These are phyloP conservation scores for Sebastes schlegelii DNA, from an alignment of 2,113 vertebrate species.

Conservation along the genomic window DNA sequence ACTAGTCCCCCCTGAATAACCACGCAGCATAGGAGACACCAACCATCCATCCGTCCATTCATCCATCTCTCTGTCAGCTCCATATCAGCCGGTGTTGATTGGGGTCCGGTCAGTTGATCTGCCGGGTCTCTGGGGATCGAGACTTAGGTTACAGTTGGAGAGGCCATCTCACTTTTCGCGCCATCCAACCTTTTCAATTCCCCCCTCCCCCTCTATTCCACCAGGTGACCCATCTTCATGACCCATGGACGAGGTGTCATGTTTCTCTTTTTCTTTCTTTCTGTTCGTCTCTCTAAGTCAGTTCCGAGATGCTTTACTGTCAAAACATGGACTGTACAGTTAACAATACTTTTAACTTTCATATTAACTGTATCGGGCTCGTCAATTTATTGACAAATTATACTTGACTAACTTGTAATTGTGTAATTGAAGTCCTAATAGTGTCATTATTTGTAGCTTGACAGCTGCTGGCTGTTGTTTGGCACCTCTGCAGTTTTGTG, in stretches of 20 bases:
- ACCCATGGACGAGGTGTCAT: constrained; percentile 71
- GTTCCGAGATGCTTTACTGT: constrained; percentile 9
- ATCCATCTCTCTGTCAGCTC: constrained; percentile 59
- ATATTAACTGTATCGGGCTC: not conserved
- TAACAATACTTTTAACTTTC: constrained; percentile 11
- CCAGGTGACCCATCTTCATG: constrained; percentile 82
- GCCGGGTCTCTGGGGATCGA: constrained; percentile 65
- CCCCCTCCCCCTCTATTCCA: constrained; percentile 65
- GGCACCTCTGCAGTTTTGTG: constrained; percentile 60
- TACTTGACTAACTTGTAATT: constrained; percentile 35
- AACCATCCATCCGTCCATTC: constrained; percentile 15
- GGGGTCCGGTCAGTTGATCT: constrained; percentile 79
- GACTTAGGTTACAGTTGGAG: constrained; percentile 82
- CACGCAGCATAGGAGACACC: constrained; percentile 16
- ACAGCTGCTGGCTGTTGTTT: constrained; percentile 68
- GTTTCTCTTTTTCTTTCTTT: constrained; percentile 66
- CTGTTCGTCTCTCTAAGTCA: not conserved
- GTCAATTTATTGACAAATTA: constrained; percentile 27
- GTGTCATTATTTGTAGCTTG: constrained; percentile 64
- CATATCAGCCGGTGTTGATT: constrained; percentile 72
- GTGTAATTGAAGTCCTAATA: constrained; percentile 31
- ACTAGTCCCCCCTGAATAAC: constrained; percentile 1
- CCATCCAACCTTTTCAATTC: constrained; percentile 77
- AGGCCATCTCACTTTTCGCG: constrained; percentile 82
- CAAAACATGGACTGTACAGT: not conserved